Conservation (phyloP, 64 coral and sea anemone species). For the Stichodactyla helianthus region DNA sequence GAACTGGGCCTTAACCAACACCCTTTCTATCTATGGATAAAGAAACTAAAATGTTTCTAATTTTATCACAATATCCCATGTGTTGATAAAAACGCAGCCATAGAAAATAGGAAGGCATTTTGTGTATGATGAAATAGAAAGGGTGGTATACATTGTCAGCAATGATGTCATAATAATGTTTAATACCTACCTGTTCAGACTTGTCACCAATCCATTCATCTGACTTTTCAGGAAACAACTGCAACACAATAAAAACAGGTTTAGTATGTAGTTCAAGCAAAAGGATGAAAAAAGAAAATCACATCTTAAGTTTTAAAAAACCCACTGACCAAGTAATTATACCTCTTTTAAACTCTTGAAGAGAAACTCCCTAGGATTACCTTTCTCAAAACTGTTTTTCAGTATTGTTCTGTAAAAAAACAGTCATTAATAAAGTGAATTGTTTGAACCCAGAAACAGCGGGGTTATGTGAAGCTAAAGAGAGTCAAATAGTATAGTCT, state of each 20-base stretch:
- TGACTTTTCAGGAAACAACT: neutral
- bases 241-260: too few species aligned
- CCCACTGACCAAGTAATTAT: neutral
- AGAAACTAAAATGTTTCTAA: too few species aligned
- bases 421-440: neutral
- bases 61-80: too few species aligned
- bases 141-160: too few species aligned
- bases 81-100: too few species aligned
- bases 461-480: too few species aligned
- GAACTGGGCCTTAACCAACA: too few species aligned
- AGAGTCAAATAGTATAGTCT: too few species aligned
- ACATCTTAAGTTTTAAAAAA: neutral
- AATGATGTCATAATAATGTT: neutral
- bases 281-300: neutral
- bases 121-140: too few species aligned
- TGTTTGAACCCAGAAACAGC: neutral
- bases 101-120: too few species aligned
- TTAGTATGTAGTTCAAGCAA: neutral
- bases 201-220: neutral
- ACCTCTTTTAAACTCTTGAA: neutral
- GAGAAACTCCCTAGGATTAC: neutral
- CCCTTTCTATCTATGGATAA: too few species aligned
- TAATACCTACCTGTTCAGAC: neutral
- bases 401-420: neutral
- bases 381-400: neutral